Conservation (phyloP, 1,140 invertebrate genomes). For the Rhagoletis pomonella region DNA sequence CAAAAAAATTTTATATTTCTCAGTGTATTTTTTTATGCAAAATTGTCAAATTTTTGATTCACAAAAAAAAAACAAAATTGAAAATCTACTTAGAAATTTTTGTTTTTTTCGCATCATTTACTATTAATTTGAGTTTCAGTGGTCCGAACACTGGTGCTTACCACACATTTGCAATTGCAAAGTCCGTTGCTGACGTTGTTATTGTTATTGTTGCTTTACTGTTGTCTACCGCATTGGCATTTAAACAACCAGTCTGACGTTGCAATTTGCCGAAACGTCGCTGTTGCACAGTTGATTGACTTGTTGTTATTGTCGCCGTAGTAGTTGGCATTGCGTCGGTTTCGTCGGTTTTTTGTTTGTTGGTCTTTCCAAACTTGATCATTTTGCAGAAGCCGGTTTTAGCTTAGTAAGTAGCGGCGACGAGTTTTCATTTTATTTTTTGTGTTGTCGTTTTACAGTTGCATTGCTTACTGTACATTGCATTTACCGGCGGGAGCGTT, state of each 20-base stretch:
- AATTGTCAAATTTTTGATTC: no score
- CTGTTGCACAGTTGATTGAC: constrained; percentile 41
- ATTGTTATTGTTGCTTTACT: constrained; percentile 8
- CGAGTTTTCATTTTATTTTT: not conserved
- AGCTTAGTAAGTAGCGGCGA: not conserved
- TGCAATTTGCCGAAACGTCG: constrained; percentile 31
- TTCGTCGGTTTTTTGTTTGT: not conserved
- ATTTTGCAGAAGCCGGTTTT: constrained; percentile 35
- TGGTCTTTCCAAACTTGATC: constrained; percentile 10
- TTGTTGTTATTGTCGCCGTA: not conserved
- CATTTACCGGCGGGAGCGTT: not conserved
- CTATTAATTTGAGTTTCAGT: no score
- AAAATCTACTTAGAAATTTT: no score
- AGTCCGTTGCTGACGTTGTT: not conserved
- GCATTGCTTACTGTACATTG: constrained; percentile 13
- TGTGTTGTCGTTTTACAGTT: not conserved
- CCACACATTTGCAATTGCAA: not conserved
- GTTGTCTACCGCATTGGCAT: not conserved
- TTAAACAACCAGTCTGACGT: constrained; percentile 26
- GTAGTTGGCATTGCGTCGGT: constrained; percentile 5
- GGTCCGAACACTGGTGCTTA: no score
- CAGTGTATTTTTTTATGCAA: no score
- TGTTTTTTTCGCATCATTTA: no score
- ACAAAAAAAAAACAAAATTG: no score
- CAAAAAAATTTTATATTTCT: no score